Percentiles rank a stretch among this genome's conserved stretches.
These are phyloP conservation scores for Cerastoderma edule DNA, from an alignment of 2,888 invertebrate species.

Conservation along the genomic window DNA sequence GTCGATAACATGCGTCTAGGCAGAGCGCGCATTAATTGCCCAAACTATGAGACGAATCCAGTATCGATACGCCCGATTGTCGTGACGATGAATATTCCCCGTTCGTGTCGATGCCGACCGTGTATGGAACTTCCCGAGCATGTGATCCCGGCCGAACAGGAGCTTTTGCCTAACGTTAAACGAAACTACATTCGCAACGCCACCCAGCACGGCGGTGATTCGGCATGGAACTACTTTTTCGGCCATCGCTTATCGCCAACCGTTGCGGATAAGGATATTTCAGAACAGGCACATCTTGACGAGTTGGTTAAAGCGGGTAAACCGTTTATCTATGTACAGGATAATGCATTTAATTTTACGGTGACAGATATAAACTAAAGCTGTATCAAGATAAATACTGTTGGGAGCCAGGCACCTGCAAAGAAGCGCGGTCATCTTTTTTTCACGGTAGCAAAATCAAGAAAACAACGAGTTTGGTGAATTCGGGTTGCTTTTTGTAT, in stretches of 20 bases:
- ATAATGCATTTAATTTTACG: conserved; percentile 19
- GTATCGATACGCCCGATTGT: conserved; percentile 11
- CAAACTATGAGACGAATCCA: not conserved
- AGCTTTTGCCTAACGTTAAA: conserved; percentile 32
- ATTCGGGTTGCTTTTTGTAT: too few species aligned
- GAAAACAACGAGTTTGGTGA: too few species aligned
- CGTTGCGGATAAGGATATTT: not conserved
- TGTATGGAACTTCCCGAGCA: conserved; percentile 38
- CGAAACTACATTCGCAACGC: not conserved
- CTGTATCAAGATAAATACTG: too few species aligned
- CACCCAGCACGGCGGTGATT: not conserved
- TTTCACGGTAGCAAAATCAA: too few species aligned
- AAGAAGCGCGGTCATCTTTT: too few species aligned
- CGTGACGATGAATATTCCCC: conserved; percentile 34
- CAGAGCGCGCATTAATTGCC: conserved; percentile 29
- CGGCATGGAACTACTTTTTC: not conserved
- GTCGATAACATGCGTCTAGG: conserved; percentile 16
- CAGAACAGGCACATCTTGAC: not conserved
- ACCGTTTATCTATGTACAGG: conserved; percentile 26
- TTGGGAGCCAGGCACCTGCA: too few species aligned
- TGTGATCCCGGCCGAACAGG: conserved; percentile 36
- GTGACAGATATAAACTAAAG: not conserved
- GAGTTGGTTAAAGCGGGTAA: not conserved
- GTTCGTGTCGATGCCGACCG: conserved; percentile 44
- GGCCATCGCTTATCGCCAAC: not conserved